Evolutionary conservation across 2,888 invertebrate species (phyloP).

Genomic region (Eupithecia insigniata): DNA sequence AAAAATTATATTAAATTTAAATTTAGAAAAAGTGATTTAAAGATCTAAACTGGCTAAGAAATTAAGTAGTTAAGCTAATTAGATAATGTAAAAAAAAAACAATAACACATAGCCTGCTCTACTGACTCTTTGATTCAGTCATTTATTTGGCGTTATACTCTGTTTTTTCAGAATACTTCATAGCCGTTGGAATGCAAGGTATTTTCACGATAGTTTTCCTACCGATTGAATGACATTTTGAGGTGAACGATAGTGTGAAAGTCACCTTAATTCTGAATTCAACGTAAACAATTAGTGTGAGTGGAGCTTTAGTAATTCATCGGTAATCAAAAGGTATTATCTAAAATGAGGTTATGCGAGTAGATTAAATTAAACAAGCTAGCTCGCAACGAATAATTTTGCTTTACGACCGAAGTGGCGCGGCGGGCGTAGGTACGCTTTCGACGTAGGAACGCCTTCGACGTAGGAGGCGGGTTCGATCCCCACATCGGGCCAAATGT

Average conservation of each 20-base stretch:
- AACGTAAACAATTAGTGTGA: slow-evolving; percentile 38
- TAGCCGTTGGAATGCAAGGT: slow-evolving; percentile 32
- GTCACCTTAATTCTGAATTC: slow-evolving; percentile 39
- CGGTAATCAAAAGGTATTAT: slow-evolving; percentile 32
- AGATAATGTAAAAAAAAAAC: too few relatives aligned
- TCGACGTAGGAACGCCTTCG: too few relatives aligned
- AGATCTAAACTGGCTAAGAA: too few relatives aligned
- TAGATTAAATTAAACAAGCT: not conserved
- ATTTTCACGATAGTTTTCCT: slow-evolving; percentile 36
- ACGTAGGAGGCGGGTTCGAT: too few relatives aligned
- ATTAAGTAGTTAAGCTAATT: too few relatives aligned
- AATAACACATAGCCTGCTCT: not conserved
- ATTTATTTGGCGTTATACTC: not conserved
- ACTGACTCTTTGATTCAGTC: not conserved
- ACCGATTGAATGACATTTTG: slow-evolving; percentile 37
- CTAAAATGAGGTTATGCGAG: slow-evolving; percentile 15
- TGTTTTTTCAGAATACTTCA: slow-evolving; percentile 32
- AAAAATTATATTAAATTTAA: too few relatives aligned
- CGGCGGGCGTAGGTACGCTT: too few relatives aligned
- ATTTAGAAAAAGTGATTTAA: too few relatives aligned
- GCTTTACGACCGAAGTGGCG: too few relatives aligned
- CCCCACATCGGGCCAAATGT: too few relatives aligned
- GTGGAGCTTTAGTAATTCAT: slow-evolving; percentile 32
- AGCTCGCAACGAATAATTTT: not conserved
- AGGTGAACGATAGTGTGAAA: slow-evolving; percentile 35